Evolutionary conservation across 92 coral and sea anemone genomes (phyloP), one percentile per base, ranked within the genome.

Genomic region (Phenganax stokvisi): DNA sequence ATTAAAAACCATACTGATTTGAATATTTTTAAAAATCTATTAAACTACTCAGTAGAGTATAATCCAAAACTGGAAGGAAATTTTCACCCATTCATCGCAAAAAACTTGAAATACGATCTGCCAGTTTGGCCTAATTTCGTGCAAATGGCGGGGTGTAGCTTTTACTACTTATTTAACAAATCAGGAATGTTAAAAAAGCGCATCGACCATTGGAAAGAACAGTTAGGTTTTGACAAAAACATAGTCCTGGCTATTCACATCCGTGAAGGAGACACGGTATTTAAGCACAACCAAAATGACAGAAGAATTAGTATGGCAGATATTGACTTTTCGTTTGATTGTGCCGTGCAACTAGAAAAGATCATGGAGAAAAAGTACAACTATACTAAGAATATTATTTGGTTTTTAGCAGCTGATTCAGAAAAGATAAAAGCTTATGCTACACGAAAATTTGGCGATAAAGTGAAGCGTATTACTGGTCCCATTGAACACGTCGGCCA

Each of bases 401-500:
- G 96, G 96, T 93, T 93, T 73, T 71, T 93, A n/a, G 90, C 97
- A 0, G 91, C 96, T 11, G 97, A 93, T 70, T 83, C 91, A 31
- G 79, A 10, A 11, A 51, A 54, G 44, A 92, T 89, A 70, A 91
- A 92, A 80, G 67, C 72, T 13, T 89, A 69, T 56, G 93, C 92
- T 8, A 83, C 58, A 70, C 64, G 65, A 54, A 73, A 72, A 13
- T 93, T 73, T 67, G 90, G 93, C 30, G 82, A 67, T 11, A 89
- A 89, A 79, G 89, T 92, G 9, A 63, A 15, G 70, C 9, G 28
- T 8, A 16, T 63, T 25, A 28, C 59, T 55, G 61, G 79, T 7
- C 64, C 79, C 17, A 56, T 74, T 16, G 65, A 55, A 16, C 79
- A 74, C 56, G 64, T 74, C 17, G 65, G 77, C 3, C 77, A 74